Percentiles rank a stretch among this genome's conserved stretches.
These are phyloP conservation scores for Neomonachus schauinslandi DNA, from an alignment of 2,113 vertebrate genomes.

Conservation along the genomic window DNA sequence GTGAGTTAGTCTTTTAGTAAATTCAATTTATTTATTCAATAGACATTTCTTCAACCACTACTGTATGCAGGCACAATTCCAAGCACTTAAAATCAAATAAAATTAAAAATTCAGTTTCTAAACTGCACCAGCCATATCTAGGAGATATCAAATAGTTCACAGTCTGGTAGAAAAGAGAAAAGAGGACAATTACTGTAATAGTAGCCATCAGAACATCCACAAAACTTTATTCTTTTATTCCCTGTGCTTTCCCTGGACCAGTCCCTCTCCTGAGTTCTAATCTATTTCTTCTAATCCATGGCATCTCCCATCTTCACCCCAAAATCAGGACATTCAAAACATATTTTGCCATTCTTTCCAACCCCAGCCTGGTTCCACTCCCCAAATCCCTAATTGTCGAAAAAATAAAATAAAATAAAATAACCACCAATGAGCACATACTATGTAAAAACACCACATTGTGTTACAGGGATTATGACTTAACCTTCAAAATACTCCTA, in stretches of 20 bases:
- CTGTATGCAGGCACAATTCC: not conserved
- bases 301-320: not conserved
- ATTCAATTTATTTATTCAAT: conserved; percentile 9
- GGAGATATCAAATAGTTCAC: not conserved
- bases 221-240: not conserved
- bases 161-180: not conserved
- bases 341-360: not conserved
- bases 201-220: not conserved
- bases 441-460: no score
- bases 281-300: not conserved
- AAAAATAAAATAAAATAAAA: not conserved
- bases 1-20: not conserved
- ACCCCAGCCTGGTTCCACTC: not conserved
- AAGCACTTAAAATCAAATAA: not conserved
- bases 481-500: not conserved
- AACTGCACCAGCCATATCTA: not conserved
- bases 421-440: not conserved
- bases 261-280: not conserved
- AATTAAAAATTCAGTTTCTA: not conserved
- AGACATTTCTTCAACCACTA: not conserved
- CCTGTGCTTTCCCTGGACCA: not conserved
- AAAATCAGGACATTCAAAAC: not conserved
- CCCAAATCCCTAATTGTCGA: not conserved
- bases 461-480: not conserved
- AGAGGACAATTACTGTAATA: not conserved